These are phyloP conservation scores for Bhutanitis thaidina DNA, from an alignment of 2,888 invertebrate genomes.

Conservation along the genomic window DNA sequence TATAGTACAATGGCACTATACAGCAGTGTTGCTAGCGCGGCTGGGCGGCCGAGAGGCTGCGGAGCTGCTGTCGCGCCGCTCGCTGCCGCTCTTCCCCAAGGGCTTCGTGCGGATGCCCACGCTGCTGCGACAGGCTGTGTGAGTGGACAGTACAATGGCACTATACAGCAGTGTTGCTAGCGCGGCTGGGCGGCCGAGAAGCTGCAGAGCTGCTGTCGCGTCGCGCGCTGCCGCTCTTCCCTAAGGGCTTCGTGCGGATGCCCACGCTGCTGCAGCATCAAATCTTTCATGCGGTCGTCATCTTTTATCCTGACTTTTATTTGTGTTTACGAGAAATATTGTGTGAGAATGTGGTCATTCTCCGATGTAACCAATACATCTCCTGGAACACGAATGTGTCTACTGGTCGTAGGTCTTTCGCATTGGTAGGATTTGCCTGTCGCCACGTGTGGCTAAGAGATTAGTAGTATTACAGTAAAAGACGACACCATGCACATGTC, in stretches of 20 bases:
- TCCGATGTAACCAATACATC: no score
- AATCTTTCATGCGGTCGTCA: no score
- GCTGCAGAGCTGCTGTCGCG: slow-evolving; percentile 68
- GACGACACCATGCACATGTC: no score
- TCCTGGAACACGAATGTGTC: no score
- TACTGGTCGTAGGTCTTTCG: no score
- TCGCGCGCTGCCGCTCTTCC: slow-evolving; percentile 84
- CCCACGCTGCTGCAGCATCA: slow-evolving; percentile 75
- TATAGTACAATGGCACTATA: neutral
- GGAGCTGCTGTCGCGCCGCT: slow-evolving; percentile 76
- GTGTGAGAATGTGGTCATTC: no score
- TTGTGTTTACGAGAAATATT: no score
- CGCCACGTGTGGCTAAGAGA: no score
- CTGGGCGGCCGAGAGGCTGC: slow-evolving; percentile 28
- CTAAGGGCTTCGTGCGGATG: slow-evolving; percentile 83
- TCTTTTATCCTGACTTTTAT: no score
- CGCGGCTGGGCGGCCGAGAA: slow-evolving; percentile 28
- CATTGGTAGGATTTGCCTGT: no score
- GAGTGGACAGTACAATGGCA: slow-evolving; percentile 28
- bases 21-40: slow-evolving; percentile 27
- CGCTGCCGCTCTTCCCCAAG: slow-evolving; percentile 83
- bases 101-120: slow-evolving; percentile 83
- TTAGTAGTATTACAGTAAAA: no score
- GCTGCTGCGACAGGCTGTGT: slow-evolving; percentile 74
- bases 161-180: slow-evolving; percentile 20